These are phyloP conservation scores for Zaprionus kolodkinae DNA, from an alignment of 1,140 invertebrate genomes.

Conservation along the genomic window DNA sequence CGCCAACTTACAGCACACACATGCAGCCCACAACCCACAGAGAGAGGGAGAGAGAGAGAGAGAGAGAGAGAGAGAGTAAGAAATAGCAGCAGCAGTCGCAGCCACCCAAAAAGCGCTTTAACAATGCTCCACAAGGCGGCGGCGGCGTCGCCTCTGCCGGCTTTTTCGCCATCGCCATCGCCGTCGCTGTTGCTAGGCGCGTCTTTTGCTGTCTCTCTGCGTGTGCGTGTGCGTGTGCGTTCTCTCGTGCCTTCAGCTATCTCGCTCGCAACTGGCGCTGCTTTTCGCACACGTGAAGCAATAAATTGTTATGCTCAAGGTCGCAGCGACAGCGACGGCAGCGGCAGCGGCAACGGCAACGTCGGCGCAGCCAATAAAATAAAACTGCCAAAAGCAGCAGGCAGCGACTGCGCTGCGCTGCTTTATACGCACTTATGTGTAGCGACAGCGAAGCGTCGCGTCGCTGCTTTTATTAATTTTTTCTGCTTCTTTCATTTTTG, in stretches of 20 bases:
- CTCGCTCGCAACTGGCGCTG: slow-evolving; percentile 35
- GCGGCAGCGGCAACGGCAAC: slow-evolving; percentile 21
- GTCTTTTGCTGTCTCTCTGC: slow-evolving; percentile 33
- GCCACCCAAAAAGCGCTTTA: slow-evolving; percentile 25
- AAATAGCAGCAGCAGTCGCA: neutral
- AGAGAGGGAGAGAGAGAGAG: too few species aligned
- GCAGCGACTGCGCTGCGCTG: slow-evolving; percentile 19
- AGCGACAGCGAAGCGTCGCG: neutral
- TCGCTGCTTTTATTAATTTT: slow-evolving; percentile 11
- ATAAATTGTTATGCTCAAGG: slow-evolving; percentile 81
- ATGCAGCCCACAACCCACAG: neutral
- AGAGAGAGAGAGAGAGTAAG: neutral
- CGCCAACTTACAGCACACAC: slow-evolving; percentile 26
- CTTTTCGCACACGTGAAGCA: slow-evolving; percentile 79
- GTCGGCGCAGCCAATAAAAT: slow-evolving; percentile 23
- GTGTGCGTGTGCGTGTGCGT: slow-evolving; percentile 29
- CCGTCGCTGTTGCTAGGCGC: slow-evolving; percentile 65
- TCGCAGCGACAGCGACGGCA: slow-evolving; percentile 53
- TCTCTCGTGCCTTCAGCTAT: slow-evolving; percentile 13
- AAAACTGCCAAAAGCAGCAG: slow-evolving; percentile 46
- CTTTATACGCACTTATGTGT: slow-evolving; percentile 28
- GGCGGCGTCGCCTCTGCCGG: neutral
- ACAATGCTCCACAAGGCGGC: slow-evolving; percentile 22
- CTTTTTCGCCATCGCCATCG: neutral
- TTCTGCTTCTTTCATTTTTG: neutral